Evolutionary conservation across 2,888 invertebrate species (phyloP), one percentile per base, ranked within the genome.

Genomic region (Lumbricus terrestris): DNA sequence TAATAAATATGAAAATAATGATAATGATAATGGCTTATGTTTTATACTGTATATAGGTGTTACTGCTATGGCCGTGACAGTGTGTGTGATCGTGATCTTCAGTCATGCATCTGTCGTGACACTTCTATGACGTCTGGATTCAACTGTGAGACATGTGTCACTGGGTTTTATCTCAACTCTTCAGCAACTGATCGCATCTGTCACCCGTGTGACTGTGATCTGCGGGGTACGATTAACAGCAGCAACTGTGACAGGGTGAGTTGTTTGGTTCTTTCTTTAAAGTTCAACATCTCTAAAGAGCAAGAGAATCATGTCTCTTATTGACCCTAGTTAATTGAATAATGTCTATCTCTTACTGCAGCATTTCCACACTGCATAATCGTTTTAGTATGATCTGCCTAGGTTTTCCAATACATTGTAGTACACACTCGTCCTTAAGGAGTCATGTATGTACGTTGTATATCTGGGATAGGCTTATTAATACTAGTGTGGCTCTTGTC

Each of bases 201-300:
- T 82, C 33, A 47, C 37, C 90, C 89, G 29, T 92, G 92, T 85
- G 89, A 90, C 82, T 92, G 92, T 85, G 29, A 91, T 88, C 18
- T 42, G 3, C 47, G 82, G 34, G 92, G 92, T 33, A 90, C 91
- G 0, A 85, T 85, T 37, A 85, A 69, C 69, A 11, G 69, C 69
- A 69, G n/a, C 69, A n/a, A 13, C 69, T 69, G 69, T 69, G 69
- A 69, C n/a, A 11, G 1, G 69, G 69, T 69, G 4, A 69, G 69
- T 5, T 69, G n/a, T n/a, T n/a, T n/a, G n/a, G n/a, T 16, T 69
- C 20, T 69, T 69, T n/a, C n/a, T 54, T n/a, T 69, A 69, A 69
- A 69, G 69, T 69, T 69, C 23, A 23, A 47, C 47, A 47, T 47
- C 47, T 47, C 47, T 47, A 23, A 47, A 23, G 23, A 23, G 47